Evolutionary conservation across 2,888 invertebrate species (phyloP).

Genomic region (Abscondita cerata): DNA sequence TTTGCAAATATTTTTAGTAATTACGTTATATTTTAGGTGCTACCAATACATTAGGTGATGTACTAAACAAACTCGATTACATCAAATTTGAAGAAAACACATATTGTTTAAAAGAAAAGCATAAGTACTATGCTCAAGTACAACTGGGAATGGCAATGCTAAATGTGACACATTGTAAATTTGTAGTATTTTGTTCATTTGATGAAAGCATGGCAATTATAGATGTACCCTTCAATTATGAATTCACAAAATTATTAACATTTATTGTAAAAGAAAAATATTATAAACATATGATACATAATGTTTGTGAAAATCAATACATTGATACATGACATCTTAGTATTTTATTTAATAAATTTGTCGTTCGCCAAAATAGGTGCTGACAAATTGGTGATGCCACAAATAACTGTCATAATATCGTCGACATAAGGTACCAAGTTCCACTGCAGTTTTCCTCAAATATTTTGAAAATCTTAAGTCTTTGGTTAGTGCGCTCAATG

Average conservation of each 20-base stretch:
- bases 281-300: background rate
- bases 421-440: background rate
- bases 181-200: background rate
- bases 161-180: background rate
- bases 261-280: background rate
- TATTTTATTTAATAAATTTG: background rate
- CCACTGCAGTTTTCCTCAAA: background rate
- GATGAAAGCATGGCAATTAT: background rate
- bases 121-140: slow-evolving; percentile 1
- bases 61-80: background rate
- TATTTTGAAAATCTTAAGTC: slow-evolving; percentile 17
- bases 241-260: background rate
- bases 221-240: background rate
- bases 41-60: background rate
- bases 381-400: background rate
- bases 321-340: background rate
- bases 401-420: background rate
- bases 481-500: background rate
- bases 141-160: background rate
- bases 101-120: background rate
- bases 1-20: background rate
- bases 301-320: background rate
- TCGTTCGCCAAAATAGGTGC: background rate
- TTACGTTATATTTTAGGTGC: background rate
- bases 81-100: background rate